Percentiles rank a stretch among this genome's conserved stretches.
Evolutionary conservation across 2,797 vertebrate species (phyloP).

Genomic region (Australoheros facetus): DNA sequence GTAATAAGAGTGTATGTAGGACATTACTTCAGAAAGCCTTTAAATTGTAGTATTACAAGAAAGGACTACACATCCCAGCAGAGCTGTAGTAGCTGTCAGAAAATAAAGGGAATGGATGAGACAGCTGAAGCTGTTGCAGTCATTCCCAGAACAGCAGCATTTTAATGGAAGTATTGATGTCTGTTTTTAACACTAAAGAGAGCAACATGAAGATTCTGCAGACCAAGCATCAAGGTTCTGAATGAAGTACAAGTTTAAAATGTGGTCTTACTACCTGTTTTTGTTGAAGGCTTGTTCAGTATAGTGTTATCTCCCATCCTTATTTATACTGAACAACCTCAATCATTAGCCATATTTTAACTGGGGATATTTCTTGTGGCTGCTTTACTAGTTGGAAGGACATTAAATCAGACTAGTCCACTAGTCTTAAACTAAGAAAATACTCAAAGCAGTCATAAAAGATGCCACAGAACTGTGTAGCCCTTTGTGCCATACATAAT

Average conservation of each 20-base stretch:
- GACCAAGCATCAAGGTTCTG: no score
- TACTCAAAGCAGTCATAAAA: no score
- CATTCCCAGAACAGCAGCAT: neutral
- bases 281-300: neutral
- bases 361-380: neutral
- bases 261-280: neutral
- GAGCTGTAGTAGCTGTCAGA: neutral
- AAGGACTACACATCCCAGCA: neutral
- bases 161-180: no score
- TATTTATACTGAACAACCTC: neutral
- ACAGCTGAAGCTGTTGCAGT: neutral
- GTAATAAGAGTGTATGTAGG: slow-evolving; percentile 30
- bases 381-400: neutral
- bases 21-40: slow-evolving; percentile 7
- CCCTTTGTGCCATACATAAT: neutral
- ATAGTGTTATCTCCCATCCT: neutral
- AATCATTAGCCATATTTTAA: neutral
- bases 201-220: no score
- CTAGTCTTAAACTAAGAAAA: neutral
- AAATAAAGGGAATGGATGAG: neutral
- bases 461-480: neutral
- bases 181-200: neutral
- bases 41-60: neutral
- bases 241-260: neutral
- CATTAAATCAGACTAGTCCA: neutral